Base-by-base conservation (phyloP, 1,140 invertebrate species). In the Triops longicaudatus region DNA sequence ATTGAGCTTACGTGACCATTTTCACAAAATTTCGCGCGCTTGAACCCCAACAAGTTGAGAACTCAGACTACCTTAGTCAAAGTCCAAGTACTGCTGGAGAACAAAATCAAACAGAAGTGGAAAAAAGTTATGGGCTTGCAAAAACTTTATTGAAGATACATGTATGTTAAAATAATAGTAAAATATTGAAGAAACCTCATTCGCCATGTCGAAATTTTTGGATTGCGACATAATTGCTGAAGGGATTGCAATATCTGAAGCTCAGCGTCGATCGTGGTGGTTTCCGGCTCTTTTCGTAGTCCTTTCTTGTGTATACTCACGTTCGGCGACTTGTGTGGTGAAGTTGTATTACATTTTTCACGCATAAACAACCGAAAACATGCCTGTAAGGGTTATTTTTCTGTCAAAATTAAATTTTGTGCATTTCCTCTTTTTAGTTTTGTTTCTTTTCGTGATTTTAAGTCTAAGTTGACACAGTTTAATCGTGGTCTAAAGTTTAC, bases 301-400 rank as follows among this genome's bases (percentile, higher is more conserved):
- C 50, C 50, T 63, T 63, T 63, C 50, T 63, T 63, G 50, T 63
- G 50, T 63, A 63, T 14, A 63, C 50, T 63, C 50, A 63, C 50
- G 50, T 63, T 63, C 50, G 22, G 50, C 22, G 6, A 63, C 50
- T 63, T 63, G 50, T 63, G 50, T 63, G 50, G 50, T 63, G 50
- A 63, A 63, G 50, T 37, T n/a, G 50, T 63, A 63, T 63, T 22
- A 17, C 14, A 22, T 63, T 63, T 63, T 63, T 63, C 50, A 63
- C 50, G 50, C 50, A 63, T 12, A 63, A 63, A 63, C 50, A 63
- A 63, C 50, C 9, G 50, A 63, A 63, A 63, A 63, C 14, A 63
- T 63, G 50, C 50, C 50, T 22, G 50, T 63, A 63, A 63, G 50
- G 50, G 17, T 12, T 63, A 63, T 22, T 63, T 63, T 63, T 7